phyloP scores from a whole-genome alignment of 2,797 vertebrate genomes.

The Enteromius unitaeniatus region DNA sequence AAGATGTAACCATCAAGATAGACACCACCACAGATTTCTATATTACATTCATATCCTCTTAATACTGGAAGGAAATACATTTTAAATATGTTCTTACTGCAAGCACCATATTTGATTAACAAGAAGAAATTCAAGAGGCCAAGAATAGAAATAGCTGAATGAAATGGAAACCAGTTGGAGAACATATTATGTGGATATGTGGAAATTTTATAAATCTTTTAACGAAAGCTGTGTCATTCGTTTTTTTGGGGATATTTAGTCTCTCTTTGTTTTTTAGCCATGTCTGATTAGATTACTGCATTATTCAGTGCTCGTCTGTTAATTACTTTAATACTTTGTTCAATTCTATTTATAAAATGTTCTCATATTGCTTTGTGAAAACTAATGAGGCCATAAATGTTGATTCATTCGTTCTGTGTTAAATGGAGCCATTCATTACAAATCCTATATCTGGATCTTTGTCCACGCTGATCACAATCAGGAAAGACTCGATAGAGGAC shows the following conservation, averaged over 20 bases:
- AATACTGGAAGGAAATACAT: neutral
- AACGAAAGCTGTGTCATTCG: neutral
- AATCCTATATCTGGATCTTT: slow-evolving; percentile 15
- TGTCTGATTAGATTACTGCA: neutral
- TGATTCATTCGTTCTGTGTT: slow-evolving; percentile 2
- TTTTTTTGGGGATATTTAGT: neutral
- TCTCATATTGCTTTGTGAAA: neutral
- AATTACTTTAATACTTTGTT: slow-evolving; percentile 1
- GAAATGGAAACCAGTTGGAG: slow-evolving; percentile 1
- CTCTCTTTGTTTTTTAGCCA: neutral
- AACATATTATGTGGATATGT: neutral
- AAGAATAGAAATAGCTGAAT: neutral
- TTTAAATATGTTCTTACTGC: neutral
- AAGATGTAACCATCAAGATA: neutral
- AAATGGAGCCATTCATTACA: slow-evolving; percentile 32
- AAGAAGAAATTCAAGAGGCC: neutral
- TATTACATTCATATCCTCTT: neutral
- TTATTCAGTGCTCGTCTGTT: neutral
- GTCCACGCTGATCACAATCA: slow-evolving; percentile 12
- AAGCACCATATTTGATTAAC: slow-evolving; percentile 14
- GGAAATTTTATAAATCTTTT: neutral
- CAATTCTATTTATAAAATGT: neutral
- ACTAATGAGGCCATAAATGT: slow-evolving; percentile 1
- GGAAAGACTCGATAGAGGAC: neutral
- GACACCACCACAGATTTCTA: neutral